Conservation (phyloP, 2,888 invertebrate species). For the Rhabditoides inermis region DNA sequence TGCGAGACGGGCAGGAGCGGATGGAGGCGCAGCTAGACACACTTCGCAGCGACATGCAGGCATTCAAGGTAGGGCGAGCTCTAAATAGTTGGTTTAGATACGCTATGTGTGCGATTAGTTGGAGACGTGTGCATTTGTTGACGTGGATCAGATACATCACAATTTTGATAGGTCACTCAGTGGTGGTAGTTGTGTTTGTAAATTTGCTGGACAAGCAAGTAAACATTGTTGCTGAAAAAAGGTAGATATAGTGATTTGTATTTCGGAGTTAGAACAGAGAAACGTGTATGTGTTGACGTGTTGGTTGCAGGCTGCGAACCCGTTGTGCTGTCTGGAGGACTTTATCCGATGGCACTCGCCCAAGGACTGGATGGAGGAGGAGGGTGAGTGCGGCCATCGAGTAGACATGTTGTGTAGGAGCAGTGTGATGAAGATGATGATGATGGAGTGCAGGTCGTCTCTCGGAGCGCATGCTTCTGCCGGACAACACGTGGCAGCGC, state of each 20-base stretch:
- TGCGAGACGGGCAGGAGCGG: conserved; percentile 76
- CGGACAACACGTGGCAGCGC: conserved; percentile 83
- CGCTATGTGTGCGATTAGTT: too few species aligned
- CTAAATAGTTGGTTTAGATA: too few species aligned
- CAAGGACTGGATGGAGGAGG: conserved; percentile 74
- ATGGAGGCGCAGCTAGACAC: conserved; percentile 91
- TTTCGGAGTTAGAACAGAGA: too few species aligned
- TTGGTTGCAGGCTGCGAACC: conserved; percentile 74
- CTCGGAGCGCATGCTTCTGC: conserved; percentile 64
- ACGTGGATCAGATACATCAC: too few species aligned
- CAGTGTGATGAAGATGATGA: neutral
- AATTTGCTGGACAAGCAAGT: too few species aligned
- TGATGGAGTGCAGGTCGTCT: conserved; percentile 14
- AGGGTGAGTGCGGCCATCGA: neutral
- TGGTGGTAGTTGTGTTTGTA: too few species aligned
- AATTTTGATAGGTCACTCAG: too few species aligned
- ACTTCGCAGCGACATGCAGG: conserved; percentile 90
- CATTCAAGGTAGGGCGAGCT: conserved; percentile 78
- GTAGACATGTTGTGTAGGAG: neutral
- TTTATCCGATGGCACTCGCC: conserved; percentile 98
- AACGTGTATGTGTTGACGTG: too few species aligned
- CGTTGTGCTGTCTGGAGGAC: conserved; percentile 78
- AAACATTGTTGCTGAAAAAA: too few species aligned
- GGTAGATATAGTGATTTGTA: too few species aligned
- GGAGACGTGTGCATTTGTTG: too few species aligned